phyloP scores from a whole-genome alignment of 2,888 invertebrate species.

The Drosophila fulvimacula region DNA sequence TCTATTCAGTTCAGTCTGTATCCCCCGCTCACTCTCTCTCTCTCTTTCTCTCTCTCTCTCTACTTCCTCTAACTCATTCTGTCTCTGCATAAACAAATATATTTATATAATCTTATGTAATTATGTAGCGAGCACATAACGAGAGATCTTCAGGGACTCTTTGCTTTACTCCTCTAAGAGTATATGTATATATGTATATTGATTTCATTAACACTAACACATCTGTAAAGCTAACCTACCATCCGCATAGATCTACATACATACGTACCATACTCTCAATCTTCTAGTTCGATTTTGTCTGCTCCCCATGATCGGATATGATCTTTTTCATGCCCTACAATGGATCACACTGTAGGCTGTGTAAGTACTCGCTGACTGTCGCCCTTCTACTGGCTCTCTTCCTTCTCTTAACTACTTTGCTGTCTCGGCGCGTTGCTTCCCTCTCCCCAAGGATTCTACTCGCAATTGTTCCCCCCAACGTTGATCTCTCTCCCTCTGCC shows the following conservation, averaged over 20 bases:
- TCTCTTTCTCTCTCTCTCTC: not conserved
- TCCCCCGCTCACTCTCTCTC: slow-evolving; percentile 12
- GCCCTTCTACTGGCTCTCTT: slow-evolving; percentile 30
- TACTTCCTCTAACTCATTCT: slow-evolving; percentile 4
- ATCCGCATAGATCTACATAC: slow-evolving; percentile 15
- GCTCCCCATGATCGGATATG: not conserved
- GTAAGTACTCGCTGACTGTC: slow-evolving; percentile 27
- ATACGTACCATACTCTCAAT: slow-evolving; percentile 3
- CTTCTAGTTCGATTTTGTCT: slow-evolving; percentile 1
- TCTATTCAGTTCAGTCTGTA: slow-evolving; percentile 24
- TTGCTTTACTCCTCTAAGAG: slow-evolving; percentile 25
- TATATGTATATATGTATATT: slow-evolving; percentile 50
- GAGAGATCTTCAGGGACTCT: slow-evolving; percentile 20
- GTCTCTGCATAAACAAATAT: slow-evolving; percentile 8
- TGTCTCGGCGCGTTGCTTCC: slow-evolving; percentile 34
- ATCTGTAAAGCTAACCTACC: slow-evolving; percentile 30
- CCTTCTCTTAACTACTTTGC: slow-evolving; percentile 33
- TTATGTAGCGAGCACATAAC: slow-evolving; percentile 45
- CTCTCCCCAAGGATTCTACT: not conserved
- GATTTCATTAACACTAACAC: slow-evolving; percentile 32
- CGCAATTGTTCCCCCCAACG: slow-evolving; percentile 36
- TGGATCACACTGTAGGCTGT: slow-evolving; percentile 11
- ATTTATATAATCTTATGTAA: slow-evolving; percentile 28
- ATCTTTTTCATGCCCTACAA: not conserved
- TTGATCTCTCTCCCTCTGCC: slow-evolving; percentile 44